Evolutionary conservation across 1,140 invertebrate genomes (phyloP), one percentile per base, ranked within the genome.

Genomic region (Lepidostoma basale): DNA sequence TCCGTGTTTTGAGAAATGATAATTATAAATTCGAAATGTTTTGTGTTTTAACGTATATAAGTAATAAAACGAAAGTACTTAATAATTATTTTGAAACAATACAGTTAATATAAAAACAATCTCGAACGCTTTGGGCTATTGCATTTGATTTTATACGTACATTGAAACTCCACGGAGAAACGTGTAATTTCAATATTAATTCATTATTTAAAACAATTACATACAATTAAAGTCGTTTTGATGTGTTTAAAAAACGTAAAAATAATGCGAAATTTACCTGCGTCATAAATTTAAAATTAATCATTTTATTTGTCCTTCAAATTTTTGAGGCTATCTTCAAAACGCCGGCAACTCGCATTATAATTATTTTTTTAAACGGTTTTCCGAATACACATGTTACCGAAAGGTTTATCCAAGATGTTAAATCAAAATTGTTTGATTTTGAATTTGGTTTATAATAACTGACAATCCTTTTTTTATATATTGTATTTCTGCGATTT

Each of bases 111-210:
- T 62, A 66, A 67, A 72, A 73, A 67, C 67, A 73, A 69, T 69
- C 58, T 30, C 60, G 42, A 73, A 73, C 64, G 67, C 60, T 67
- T 73, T 62, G 71, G 71, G 71, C 71, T 73, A 73, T 73, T 69
- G 71, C 71, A 59, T 36, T 67, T 65, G 65, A 52, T 72, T 72
- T 72, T 65, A 68, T 42, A 65, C 44, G 20, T 65, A 68, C 47
- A 64, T 59, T 56, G 47, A 68, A 62, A 36, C 26, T n/a, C 23
- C 36, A 40, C 25, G 22, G 26, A 60, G 33, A 42, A 33, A 33
- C 8, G 52, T 28, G 20, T 12, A 1, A 36, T 0, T 39, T 59
- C 58, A 64, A 56, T 64, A 64, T 39, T 58, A 72, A 68, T 59
- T 64, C 63, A 72, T 66, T 56, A 62, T 28, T 25, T 47, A 25